These are phyloP conservation scores for Apostichopus japonicus DNA, from an alignment of 35 echinoderm and acorn worm species.

Conservation along the genomic window DNA sequence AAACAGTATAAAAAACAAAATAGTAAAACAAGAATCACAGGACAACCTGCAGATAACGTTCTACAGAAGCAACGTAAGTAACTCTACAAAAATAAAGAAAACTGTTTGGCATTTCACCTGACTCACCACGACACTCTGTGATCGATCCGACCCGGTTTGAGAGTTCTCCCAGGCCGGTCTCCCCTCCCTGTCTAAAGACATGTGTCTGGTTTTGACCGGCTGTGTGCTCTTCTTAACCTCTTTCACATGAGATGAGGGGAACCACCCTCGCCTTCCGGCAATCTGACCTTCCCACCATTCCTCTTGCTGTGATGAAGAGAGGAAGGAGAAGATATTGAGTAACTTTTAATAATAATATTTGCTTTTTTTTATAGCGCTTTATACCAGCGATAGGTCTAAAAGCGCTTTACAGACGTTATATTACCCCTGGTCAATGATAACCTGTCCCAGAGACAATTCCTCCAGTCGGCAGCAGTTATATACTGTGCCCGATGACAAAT, in stretches of 20 bases:
- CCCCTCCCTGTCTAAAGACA: conserved; percentile 5
- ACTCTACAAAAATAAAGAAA: too few relatives aligned
- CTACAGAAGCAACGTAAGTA: too few relatives aligned
- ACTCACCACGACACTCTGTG: conserved; percentile 21
- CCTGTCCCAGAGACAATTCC: too few relatives aligned
- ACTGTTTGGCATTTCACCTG: neutral
- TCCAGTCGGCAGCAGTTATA: too few relatives aligned
- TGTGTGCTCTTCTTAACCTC: conserved; percentile 55
- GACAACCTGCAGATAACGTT: too few relatives aligned
- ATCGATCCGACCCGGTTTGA: neutral
- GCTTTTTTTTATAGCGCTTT: too few relatives aligned
- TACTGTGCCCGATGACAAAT: too few relatives aligned
- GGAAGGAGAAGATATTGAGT: neutral
- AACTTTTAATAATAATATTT: neutral
- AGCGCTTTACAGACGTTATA: too few relatives aligned
- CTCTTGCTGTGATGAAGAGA: conserved; percentile 72
- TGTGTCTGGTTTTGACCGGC: conserved; percentile 16
- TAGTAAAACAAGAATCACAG: too few relatives aligned
- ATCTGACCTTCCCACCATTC: conserved; percentile 93
- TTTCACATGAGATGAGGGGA: conserved; percentile 90
- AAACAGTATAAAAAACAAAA: too few relatives aligned
- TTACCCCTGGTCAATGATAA: too few relatives aligned
- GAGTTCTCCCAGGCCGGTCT: neutral
- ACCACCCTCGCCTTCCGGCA: conserved; percentile 72
- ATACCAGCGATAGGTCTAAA: too few relatives aligned